Conservation (phyloP, 2,113 vertebrate species). For the Girardinichthys multiradiatus region DNA sequence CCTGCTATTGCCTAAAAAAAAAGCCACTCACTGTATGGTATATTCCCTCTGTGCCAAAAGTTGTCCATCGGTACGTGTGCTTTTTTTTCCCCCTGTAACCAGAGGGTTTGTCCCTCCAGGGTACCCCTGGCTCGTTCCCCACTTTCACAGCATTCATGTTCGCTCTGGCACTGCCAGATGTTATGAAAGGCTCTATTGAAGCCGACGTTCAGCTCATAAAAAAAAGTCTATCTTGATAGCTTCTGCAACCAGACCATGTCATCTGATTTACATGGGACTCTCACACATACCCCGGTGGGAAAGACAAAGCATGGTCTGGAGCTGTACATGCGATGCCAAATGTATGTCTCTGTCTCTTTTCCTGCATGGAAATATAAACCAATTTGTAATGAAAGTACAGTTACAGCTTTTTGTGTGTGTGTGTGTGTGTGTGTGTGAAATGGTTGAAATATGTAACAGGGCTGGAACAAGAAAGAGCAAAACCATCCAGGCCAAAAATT, state of each 20-base stretch:
- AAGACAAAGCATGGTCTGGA: constrained; percentile 24
- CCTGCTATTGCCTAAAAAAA: constrained; percentile 11
- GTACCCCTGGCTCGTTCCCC: constrained; percentile 73
- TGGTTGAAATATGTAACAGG: constrained; percentile 38
- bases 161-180: constrained; percentile 71
- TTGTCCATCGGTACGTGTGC: constrained; percentile 50
- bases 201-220: constrained; percentile 60
- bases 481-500: constrained; percentile 15
- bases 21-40: constrained; percentile 37
- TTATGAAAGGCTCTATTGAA: constrained; percentile 75
- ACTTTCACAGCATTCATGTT: constrained; percentile 65
- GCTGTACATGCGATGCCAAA: constrained; percentile 19
- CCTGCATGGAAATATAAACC: constrained; percentile 14
- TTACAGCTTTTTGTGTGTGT: background rate
- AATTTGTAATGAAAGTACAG: constrained; percentile 40
- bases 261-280: constrained; percentile 54
- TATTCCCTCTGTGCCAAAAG: constrained; percentile 46
- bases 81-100: constrained; percentile 32
- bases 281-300: constrained; percentile 18
- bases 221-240: constrained; percentile 55
- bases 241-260: constrained; percentile 64
- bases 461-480: constrained; percentile 2
- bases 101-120: constrained; percentile 71
- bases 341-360: constrained; percentile 28
- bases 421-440: constrained; percentile 2